Percentiles rank a stretch among this genome's conserved stretches.
Evolutionary conservation across 2,797 vertebrate species (phyloP).

Genomic region (Aldrovandia affinis): DNA sequence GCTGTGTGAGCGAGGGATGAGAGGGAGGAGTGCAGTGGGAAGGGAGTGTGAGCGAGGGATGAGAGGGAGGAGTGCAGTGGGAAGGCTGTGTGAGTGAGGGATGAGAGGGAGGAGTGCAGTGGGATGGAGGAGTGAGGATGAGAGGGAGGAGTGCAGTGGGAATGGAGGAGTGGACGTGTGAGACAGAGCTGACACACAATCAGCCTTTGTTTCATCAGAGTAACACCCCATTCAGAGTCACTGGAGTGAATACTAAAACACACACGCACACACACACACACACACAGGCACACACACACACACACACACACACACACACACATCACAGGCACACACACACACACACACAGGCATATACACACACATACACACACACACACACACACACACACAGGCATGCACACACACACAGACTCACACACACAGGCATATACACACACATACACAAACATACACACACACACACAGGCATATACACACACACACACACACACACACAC

Average conservation of each 20-base stretch:
- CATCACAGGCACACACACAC: not conserved
- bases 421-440: conserved; percentile 28
- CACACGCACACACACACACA: conserved; percentile 22
- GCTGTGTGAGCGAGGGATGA: no score
- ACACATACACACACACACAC: not conserved
- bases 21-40: no score
- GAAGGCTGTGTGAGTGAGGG: no score
- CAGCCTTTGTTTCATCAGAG: conserved; percentile 20
- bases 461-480: not conserved
- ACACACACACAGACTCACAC: no score
- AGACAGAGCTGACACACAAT: conserved; percentile 13
- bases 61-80: no score
- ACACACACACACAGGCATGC: not conserved
- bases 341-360: not conserved
- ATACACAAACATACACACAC: conserved; percentile 17
- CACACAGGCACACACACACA: conserved; percentile 34
- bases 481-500: not conserved
- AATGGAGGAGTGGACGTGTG: not conserved
- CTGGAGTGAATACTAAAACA: no score
- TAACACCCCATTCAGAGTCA: no score
- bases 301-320: conserved; percentile 16
- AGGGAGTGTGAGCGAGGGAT: no score
- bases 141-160: conserved; percentile 16
- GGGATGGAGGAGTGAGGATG: no score
- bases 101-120: no score